These are phyloP conservation scores for Zaprionus inermis DNA, from an alignment of 1,140 invertebrate species.

Conservation along the genomic window DNA sequence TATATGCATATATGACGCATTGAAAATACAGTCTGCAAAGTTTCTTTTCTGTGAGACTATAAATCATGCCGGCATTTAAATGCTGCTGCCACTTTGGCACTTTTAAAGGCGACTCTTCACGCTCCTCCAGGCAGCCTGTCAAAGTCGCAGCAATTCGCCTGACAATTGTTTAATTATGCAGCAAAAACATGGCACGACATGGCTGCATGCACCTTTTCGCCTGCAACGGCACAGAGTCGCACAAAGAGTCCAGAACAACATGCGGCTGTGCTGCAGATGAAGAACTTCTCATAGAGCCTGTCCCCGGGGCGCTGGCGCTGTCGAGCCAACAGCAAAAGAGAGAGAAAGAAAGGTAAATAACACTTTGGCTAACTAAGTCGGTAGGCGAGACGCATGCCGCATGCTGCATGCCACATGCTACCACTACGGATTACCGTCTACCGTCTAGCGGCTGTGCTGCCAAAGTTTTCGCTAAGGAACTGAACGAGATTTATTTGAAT, in stretches of 20 bases:
- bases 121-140: background rate
- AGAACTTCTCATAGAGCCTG: conserved; percentile 60
- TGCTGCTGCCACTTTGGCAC: background rate
- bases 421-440: conserved; percentile 7
- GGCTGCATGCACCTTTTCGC: conserved; percentile 30
- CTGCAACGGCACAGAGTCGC: background rate
- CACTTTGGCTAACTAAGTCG: conserved; percentile 60
- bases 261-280: conserved; percentile 40
- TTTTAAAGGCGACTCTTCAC: background rate
- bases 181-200: conserved; percentile 65
- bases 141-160: conserved; percentile 53
- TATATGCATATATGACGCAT: background rate
- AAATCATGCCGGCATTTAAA: conserved; percentile 4
- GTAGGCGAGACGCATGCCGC: conserved; percentile 51
- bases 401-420: conserved; percentile 16
- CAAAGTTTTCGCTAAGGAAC: conserved; percentile 62
- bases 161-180: conserved; percentile 78
- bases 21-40: background rate
- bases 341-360: conserved; percentile 81
- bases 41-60: background rate
- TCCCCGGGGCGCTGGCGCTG: conserved; percentile 48
- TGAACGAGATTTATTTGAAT: conserved; percentile 74
- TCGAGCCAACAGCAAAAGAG: conserved; percentile 64
- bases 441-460: conserved; percentile 16
- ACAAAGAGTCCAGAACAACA: background rate